phyloP scores from a whole-genome alignment of 1,140 invertebrate genomes.

The Heliconius eleuchia region DNA sequence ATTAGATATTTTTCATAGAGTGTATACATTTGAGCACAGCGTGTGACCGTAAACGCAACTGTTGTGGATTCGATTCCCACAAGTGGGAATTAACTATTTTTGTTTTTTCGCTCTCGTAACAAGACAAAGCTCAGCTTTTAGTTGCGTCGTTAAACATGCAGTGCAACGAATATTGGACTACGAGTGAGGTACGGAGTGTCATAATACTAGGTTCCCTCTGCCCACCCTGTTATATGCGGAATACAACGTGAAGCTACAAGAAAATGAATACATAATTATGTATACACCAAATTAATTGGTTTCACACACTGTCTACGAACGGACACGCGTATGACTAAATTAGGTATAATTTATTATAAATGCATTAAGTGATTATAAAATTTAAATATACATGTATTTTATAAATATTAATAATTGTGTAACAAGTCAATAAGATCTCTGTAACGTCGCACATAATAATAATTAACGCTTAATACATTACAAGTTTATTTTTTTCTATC shows the following conservation, averaged over 20 bases:
- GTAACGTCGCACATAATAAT: constrained; percentile 5
- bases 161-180: no score
- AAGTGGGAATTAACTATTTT: no score
- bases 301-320: neutral
- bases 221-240: no score
- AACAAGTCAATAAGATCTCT: constrained; percentile 8
- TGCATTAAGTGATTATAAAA: neutral
- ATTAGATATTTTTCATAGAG: neutral
- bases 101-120: no score
- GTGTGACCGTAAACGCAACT: no score
- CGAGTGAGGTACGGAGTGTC: no score
- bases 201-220: no score
- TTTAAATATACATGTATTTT: constrained; percentile 2
- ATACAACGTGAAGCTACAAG: no score
- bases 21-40: neutral
- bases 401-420: neutral
- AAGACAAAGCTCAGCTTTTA: no score
- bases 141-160: no score
- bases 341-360: constrained; percentile 11
- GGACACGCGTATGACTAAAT: neutral
- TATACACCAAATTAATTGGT: neutral
- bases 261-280: neutral
- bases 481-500: neutral
- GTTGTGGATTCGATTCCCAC: no score
- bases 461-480: neutral